Evolutionary conservation across 1,140 invertebrate genomes (phyloP), one percentile per base, ranked within the genome.

Genomic region (Choristoneura fumiferana): DNA sequence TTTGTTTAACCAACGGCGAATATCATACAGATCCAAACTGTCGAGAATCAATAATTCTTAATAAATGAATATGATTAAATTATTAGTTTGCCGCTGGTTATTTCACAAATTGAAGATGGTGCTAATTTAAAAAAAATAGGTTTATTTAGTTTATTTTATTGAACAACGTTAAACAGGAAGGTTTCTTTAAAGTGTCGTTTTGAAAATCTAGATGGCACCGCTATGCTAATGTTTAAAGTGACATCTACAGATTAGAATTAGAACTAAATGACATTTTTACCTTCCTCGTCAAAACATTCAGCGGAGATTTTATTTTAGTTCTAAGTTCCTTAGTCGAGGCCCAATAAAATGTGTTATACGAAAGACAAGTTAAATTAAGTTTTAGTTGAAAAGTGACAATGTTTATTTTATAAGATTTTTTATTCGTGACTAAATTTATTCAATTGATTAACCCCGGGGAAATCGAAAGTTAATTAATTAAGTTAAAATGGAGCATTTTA

Each of bases 111-210:
- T 45, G 60, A 62, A 55, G 60, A 75, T 77, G 75, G 73, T 80
- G 77, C 77, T 76, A 77, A 69, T 49, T 49, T 49, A 69, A 60
- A 17, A n/a, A 58, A 58, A 58, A 69, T 66, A 62, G 62, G 57
- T 73, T 70, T 62, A 58, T 40, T 55, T 54, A 37, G 56, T 43
- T 63, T 61, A 58, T 29, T 29, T 29, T 29, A 29, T 29, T 29
- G 6, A 29, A 3, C 22, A 29, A 29, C 6, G 22, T 29, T 2
- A 29, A 29, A 29, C 22, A 3, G 22, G 22, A 29, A 29, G 6
- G 22, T 29, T 29, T 29, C 2, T 3, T 3, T 3, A 29, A 29
- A 6, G 2, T 29, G 22, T 29, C 22, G 22, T 29, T 3, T 2
- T 29, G 2, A 3, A 6, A 29, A 29, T 3, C 22, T 29, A 29